Evolutionary conservation across 2,888 invertebrate species (phyloP), one percentile per base, ranked within the genome.

Genomic region (Orthosia incerta): DNA sequence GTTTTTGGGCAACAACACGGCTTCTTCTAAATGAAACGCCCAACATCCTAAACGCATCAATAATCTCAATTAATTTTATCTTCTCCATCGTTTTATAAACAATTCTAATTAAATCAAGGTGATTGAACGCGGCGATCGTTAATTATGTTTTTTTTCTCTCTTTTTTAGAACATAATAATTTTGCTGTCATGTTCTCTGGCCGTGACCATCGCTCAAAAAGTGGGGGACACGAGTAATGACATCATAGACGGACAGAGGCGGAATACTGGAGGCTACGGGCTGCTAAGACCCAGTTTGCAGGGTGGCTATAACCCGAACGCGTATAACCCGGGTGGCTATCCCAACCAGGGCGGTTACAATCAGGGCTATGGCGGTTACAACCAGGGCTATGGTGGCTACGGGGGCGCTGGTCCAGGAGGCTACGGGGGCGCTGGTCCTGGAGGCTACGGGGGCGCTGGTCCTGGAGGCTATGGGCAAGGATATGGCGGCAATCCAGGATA

Each of bases 181-280:
- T 82, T 94, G 78, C 64, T 94, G 77, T 88, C 91, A 70, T 94
- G 94, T 85, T 87, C 90, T 55, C 56, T 94, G 87, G 91, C 93
- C 86, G 89, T 93, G 84, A 88, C 89, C 20, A 73, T 86, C 9
- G 90, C 90, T 51, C 94, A 94, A 83, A 90, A 92, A 60, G 74
- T 92, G n/a, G 86, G 89, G n/a, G 94, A 92, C 39, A 76, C 90
- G 3, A 91, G 83, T 71, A 89, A 87, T 82, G 93, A 92, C 72
- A 76, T 89, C 74, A 86, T 85, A 53, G 91, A 89, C 45, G 87
- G 88, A 26, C 91, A 91, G 69, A 87, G 91, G 31, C 87, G 93
- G 23, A 93, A 88, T 75, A 81, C 86, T 0, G 94, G 94, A 51
- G 94, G 95, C 12, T 95, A 95, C 66, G 95, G 95, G 2, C 83